Evolutionary conservation across 1,140 invertebrate genomes (phyloP), one percentile per base, ranked within the genome.

Genomic region (Panagrolaimus sp.): DNA sequence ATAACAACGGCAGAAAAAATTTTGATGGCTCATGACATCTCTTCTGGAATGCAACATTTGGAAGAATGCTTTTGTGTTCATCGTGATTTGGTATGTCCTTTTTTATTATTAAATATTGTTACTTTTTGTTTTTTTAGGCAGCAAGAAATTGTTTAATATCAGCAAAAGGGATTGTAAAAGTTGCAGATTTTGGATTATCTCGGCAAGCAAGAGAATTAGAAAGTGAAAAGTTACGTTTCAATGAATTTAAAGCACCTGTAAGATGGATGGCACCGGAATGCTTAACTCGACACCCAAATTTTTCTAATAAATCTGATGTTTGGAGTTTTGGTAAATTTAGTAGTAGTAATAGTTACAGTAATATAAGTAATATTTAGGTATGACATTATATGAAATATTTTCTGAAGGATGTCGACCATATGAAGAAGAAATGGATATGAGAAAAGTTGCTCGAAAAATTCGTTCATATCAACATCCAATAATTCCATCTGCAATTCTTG

Each of bases 261-360:
- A 52, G 48, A 15, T 52, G 48, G 48, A 52, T 52, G 48, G 48
- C 48, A 7, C 48, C 48, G 7, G 48, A 52, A 52, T 52, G 48
- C 26, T 52, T 52, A 52, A 52, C 17, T 52, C 48, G 48, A 15
- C 1, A 52, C 48, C 48, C 48, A 24, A 24, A 8, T 21, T 52
- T 52, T 14, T 52, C 48, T 5, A 52, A 52, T 24, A 52, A 52
- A 52, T 21, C n/a, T 15, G 48, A 52, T 52, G 48, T 14, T 7
- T 52, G 48, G 48, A 24, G n/a, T 9, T 52, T 9, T 12, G 48
- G 48, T 52, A 15, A 7, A 24, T 15, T 52, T n/a, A n/a, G n/a
- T 52, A 63, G 68, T 69, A 69, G 68, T n/a, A 52, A 52, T 69
- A 44, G 62, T 48, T 52, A 69, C 68, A 55, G n/a, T n/a, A n/a